Evolutionary conservation across 2,797 vertebrate species (phyloP).

Genomic region (Spinus pinus): DNA sequence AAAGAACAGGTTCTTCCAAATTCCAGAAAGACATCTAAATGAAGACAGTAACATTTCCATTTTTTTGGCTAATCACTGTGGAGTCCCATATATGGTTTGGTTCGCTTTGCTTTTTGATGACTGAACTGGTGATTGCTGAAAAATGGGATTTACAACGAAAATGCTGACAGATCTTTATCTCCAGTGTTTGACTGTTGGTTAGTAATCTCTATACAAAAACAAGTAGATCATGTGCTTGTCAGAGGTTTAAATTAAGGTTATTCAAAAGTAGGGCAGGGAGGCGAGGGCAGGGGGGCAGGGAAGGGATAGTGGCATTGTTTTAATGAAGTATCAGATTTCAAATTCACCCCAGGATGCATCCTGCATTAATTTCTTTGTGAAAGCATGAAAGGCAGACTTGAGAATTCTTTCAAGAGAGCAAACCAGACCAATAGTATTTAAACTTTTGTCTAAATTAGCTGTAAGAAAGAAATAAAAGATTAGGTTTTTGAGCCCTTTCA

Average conservation of each 20-base stretch:
- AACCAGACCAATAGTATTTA: not conserved
- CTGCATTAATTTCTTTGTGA: not conserved
- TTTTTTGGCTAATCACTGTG: not conserved
- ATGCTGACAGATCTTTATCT: conserved; percentile 34
- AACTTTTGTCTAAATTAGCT: not conserved
- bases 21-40: not conserved
- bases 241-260: not conserved
- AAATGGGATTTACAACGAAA: conserved; percentile 31
- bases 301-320: not conserved
- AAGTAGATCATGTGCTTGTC: not conserved
- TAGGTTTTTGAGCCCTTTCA: not conserved
- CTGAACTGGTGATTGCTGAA: not conserved
- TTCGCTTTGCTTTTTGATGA: not conserved
- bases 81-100: not conserved
- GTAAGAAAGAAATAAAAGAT: not conserved
- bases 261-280: not conserved
- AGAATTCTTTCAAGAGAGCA: not conserved
- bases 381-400: not conserved
- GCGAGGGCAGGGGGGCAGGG: fast-evolving
- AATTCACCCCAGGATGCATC: not conserved
- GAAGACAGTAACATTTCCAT: not conserved
- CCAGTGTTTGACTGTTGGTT: not conserved
- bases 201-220: conserved; percentile 25
- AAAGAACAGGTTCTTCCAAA: not conserved
- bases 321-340: not conserved